A percentile compares a stretch with the other conserved stretches of the same genome.
phyloP scores from a whole-genome alignment of 1,140 invertebrate genomes.

The Diorhabda elongata region DNA sequence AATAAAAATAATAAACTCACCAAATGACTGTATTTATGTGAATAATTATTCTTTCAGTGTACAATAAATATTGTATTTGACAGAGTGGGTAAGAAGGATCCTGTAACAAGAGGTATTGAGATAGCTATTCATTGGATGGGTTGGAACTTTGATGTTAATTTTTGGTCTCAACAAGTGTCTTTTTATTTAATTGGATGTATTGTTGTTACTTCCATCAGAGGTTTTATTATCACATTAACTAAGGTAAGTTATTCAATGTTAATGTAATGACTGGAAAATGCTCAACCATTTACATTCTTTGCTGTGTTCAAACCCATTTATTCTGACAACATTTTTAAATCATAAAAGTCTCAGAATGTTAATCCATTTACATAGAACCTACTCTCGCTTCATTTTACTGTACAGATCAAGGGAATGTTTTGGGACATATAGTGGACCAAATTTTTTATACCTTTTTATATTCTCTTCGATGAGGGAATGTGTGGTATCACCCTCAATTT shows the following conservation, averaged over 20 bases:
- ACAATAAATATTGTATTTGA: constrained; percentile 99
- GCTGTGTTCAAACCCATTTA: not conserved
- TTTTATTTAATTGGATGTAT: constrained; percentile 97
- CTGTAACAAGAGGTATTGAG: constrained; percentile 94
- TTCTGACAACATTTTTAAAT: not conserved
- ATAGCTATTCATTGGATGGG: constrained; percentile 97
- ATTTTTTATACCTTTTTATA: too few relatives aligned
- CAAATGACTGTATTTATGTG: not conserved
- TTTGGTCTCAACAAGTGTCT: constrained; percentile 99
- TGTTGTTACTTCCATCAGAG: constrained; percentile 95
- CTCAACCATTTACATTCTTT: not conserved
- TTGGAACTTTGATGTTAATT: constrained; percentile 92
- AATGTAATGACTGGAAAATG: not conserved
- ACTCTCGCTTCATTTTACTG: too few relatives aligned
- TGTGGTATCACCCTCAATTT: too few relatives aligned
- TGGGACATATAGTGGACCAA: too few relatives aligned
- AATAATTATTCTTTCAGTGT: constrained; percentile 58
- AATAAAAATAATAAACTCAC: constrained; percentile 5
- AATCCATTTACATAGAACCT: too few relatives aligned
- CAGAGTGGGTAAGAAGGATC: constrained; percentile 96
- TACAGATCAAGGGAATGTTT: too few relatives aligned
- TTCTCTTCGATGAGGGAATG: too few relatives aligned
- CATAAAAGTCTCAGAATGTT: too few relatives aligned
- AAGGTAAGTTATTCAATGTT: constrained; percentile 63
- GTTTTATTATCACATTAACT: constrained; percentile 92